Conservation (phyloP, 1,140 invertebrate genomes). For the Seison nebaliae region DNA sequence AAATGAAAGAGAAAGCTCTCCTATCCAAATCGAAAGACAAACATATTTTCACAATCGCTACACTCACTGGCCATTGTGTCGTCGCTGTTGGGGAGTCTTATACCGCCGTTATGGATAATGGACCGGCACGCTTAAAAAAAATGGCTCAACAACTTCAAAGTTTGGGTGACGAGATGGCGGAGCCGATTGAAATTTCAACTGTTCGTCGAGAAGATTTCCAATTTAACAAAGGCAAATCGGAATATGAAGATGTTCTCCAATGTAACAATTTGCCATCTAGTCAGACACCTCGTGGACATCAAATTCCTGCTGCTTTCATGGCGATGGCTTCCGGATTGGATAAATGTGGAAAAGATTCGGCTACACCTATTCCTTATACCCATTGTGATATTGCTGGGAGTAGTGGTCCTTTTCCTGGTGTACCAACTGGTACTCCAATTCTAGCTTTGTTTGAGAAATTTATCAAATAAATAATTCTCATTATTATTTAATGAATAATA, state of each 20-base stretch:
- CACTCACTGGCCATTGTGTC: constrained; percentile 60
- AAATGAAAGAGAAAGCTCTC: constrained; percentile 31
- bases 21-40: constrained; percentile 40
- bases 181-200: constrained; percentile 65
- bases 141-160: constrained; percentile 36
- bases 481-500: background rate
- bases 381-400: constrained; percentile 13
- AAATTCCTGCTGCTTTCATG: constrained; percentile 61
- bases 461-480: background rate
- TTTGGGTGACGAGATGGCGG: constrained; percentile 46
- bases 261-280: constrained; percentile 41
- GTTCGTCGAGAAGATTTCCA: constrained; percentile 51
- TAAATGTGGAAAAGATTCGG: constrained; percentile 26
- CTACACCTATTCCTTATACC: constrained; percentile 2
- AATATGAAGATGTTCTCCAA: constrained; percentile 65
- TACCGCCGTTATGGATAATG: constrained; percentile 62
- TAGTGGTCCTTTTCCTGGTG: constrained; percentile 5
- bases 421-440: constrained; percentile 7
- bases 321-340: constrained; percentile 57
- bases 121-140: constrained; percentile 41
- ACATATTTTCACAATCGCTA: constrained; percentile 73
- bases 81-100: constrained; percentile 48
- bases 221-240: constrained; percentile 42
- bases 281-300: constrained; percentile 47
- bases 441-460: constrained; percentile 7